Base-by-base conservation (phyloP, 2,113 vertebrate species). In the Xenus cinereus region DNA sequence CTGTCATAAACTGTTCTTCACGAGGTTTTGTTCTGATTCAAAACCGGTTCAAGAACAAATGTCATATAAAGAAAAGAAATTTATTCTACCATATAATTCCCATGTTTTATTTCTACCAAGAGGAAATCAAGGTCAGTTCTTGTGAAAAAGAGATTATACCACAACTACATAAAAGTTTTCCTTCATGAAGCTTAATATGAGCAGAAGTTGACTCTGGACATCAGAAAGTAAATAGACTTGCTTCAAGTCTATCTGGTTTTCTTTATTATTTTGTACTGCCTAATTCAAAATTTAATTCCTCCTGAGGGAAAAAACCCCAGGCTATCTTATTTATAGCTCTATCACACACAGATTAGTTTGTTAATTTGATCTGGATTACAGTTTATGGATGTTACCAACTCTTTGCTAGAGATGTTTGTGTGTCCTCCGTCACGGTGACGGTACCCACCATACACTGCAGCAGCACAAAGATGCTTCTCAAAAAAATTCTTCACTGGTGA, bases 261-360 rank as follows among this genome's bases (percentile, higher is more conserved):
- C 9, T 73, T 89, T 35, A 33, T 48, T 67, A 43, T 66, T 86
- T 88, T 43, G 2, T 77, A 54, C 14, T 21, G 3, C 23, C 26
- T 82, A 22, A 75, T 69, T 66, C 14, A 80, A 73, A 64, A 84
- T 33, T 9, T 59, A 75, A 73, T 77, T 88, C 24, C 90, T 77
- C 28, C 8, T 12, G 2, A 12, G 28, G 7, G 6, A 4, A 6
- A 26, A 50, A 68, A 3, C 0, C 30, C 7, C 35, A 37, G 3
- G 20, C 23, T 45, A 39, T 57, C 69, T 88, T 62, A 60, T 80
- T 50, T 71, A 48, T 57, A 41, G 3, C 8, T 87, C 89, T 66
- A 19, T 67, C 68, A 90, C 33, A 93, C 9, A n/a, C 0, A 9
- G 39, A 87, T 90, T 94, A 63, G 10, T 67, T 79, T 93, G 21